Evolutionary conservation across 2,113 vertebrate species (phyloP).

Genomic region (Syrmaticus mikado): DNA sequence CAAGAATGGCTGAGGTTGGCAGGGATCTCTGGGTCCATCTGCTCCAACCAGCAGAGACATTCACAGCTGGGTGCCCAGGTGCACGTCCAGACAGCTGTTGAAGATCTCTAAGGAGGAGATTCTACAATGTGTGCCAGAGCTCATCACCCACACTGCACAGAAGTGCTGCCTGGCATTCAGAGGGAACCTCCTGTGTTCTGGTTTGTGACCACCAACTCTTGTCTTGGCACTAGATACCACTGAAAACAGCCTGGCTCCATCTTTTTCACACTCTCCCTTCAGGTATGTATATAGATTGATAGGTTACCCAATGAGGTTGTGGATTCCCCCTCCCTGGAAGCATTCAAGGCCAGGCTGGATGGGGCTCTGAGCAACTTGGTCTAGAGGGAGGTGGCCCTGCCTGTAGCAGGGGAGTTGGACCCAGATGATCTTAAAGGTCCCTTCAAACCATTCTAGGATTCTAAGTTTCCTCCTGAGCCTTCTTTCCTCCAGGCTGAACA

Average conservation of each 20-base stretch:
- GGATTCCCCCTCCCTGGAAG: no score
- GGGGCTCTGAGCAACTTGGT: no score
- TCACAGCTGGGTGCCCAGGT: background rate
- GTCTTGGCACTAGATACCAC: background rate
- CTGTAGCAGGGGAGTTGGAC: no score
- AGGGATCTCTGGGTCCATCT: background rate
- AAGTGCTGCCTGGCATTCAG: background rate
- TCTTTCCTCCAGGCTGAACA: background rate
- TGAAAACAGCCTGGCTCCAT: background rate
- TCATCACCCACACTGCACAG: background rate
- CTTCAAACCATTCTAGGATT: no score
- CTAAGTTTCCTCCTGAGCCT: background rate
- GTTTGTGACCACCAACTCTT: background rate
- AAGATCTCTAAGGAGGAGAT: background rate
- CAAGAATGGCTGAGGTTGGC: background rate
- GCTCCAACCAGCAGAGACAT: rapidly evolving
- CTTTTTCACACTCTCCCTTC: background rate
- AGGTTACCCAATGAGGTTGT: background rate
- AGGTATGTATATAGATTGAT: background rate
- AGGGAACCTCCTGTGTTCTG: background rate
- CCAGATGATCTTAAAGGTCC: no score
- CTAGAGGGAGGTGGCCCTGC: no score
- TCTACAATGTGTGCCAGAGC: background rate
- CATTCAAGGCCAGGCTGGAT: no score
- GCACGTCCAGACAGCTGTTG: background rate